Percentiles rank a stretch among this genome's conserved stretches.
phyloP scores from a whole-genome alignment of 2,888 invertebrate genomes.

The Caenorhabditis japonica region DNA sequence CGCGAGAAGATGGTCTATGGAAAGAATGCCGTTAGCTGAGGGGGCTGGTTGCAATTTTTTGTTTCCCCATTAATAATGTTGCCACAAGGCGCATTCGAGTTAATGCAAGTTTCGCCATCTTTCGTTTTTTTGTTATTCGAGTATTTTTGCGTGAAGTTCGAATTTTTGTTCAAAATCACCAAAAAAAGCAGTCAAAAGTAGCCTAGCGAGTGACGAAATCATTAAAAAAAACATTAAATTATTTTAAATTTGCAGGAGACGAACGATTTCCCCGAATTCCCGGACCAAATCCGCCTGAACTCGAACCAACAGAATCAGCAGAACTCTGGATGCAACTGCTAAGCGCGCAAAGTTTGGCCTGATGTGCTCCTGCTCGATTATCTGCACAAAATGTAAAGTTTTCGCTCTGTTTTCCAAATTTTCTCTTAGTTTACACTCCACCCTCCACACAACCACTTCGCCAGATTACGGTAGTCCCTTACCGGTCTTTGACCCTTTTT shows the following conservation, averaged over 20 bases:
- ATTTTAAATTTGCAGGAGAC: slow-evolving; percentile 45
- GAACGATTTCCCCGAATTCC: slow-evolving; percentile 87
- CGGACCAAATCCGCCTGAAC: slow-evolving; percentile 83
- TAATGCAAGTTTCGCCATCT: too few relatives aligned
- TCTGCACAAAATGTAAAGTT: slow-evolving; percentile 46
- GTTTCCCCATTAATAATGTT: too few relatives aligned
- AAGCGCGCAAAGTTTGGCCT: not conserved
- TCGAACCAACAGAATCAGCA: slow-evolving; percentile 36
- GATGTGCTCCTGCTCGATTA: slow-evolving; percentile 7
- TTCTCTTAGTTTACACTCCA: slow-evolving; percentile 6
- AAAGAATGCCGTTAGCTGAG: too few relatives aligned
- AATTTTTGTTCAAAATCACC: too few relatives aligned
- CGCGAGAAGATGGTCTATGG: too few relatives aligned
- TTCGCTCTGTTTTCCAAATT: slow-evolving; percentile 2
- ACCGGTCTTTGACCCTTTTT: slow-evolving; percentile 28
- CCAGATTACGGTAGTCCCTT: slow-evolving; percentile 48
- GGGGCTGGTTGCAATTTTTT: too few relatives aligned
- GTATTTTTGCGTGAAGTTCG: too few relatives aligned
- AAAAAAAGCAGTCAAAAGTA: too few relatives aligned
- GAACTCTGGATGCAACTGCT: slow-evolving; percentile 61
- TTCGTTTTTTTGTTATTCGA: too few relatives aligned
- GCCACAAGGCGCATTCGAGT: too few relatives aligned
- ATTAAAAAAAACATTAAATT: not conserved
- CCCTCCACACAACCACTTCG: slow-evolving; percentile 11
- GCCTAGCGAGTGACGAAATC: too few relatives aligned